Conservation (phyloP, 2,113 vertebrate genomes). For the Cacatua alba region DNA sequence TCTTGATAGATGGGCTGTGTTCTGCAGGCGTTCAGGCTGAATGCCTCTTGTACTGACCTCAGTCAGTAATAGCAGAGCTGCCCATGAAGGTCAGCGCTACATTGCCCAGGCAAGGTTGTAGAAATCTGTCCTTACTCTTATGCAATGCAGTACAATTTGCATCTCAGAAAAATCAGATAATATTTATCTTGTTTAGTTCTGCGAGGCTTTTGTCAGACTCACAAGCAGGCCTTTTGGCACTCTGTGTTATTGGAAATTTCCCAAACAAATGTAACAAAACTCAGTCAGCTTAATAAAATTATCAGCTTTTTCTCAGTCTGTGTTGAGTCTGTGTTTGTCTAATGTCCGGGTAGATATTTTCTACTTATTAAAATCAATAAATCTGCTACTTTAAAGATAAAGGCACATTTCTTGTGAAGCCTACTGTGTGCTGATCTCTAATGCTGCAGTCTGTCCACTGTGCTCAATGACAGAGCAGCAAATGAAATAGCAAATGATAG, state of each 20-base stretch:
- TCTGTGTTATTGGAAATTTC: constrained; percentile 75
- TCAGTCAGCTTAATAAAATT: constrained; percentile 80
- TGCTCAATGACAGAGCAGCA: constrained; percentile 37
- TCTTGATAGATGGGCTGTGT: fast-evolving
- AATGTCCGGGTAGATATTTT: constrained; percentile 81
- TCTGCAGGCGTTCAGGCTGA: not conserved
- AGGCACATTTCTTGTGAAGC: constrained; percentile 64
- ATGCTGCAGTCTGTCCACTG: constrained; percentile 59
- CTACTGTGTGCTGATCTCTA: constrained; percentile 48
- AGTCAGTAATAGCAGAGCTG: fast-evolving
- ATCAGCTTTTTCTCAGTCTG: constrained; percentile 80
- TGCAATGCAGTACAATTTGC: not conserved
- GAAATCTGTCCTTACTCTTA: not conserved
- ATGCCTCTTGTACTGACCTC: not conserved
- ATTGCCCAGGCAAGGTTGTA: not conserved
- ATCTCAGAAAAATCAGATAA: not conserved
- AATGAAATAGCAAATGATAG: not conserved
- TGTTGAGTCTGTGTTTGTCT: constrained; percentile 83
- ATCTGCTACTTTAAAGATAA: constrained; percentile 76
- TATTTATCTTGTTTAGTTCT: constrained; percentile 62
- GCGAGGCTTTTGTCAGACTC: constrained; percentile 66
- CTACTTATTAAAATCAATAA: constrained; percentile 81
- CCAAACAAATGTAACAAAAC: constrained; percentile 80
- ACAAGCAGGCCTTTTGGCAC: constrained; percentile 74
- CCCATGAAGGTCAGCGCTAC: fast-evolving